Base-by-base conservation (phyloP, 1,140 invertebrate species). In the Coptotermes formosanus region DNA sequence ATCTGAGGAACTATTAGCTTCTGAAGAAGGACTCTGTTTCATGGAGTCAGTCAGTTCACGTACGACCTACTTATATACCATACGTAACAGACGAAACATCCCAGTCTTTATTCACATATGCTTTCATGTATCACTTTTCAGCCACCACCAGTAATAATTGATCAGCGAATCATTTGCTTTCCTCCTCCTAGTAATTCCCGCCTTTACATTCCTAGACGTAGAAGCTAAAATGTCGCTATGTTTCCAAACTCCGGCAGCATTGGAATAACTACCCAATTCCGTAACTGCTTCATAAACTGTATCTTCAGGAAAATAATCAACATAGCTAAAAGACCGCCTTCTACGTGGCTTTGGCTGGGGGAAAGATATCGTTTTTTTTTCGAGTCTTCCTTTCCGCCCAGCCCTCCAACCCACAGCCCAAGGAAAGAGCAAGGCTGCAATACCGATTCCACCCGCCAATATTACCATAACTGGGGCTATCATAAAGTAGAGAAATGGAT, bases 141-240 rank as follows among this genome's bases (percentile, higher is more conserved):
- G n/a, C 64, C 64, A 75, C 64, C 64, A 75, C 64, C 64, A 75
- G 16, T 64, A 64, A 64, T 64, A 64, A 64, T 75, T 75, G 30
- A 75, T 75, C 30, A 75, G 7, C 7, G n/a, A 75, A 30, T 30
- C 64, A 30, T 75, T 75, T 75, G 25, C 30, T 75, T 75, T 75
- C 14, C 64, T 75, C 11, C 64, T 25, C 14, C 25, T 75, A 30
- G 7, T 0, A n/a, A 30, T 75, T 0, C 8, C n/a, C 2, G 64
- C 7, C n/a, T 75, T 75, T 30, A 7, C n/a, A 1, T 6, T 75
- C n/a, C 64, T 25, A 75, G 64, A 75, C 14, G n/a, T 25, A 75
- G 14, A 7, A 1, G 9, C 25, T 11, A 75, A 30, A 75, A 8
- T 75, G 8, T 75, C 64, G 14, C n/a, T 75, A 30, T 30, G n/a